Percentiles rank a stretch among this genome's conserved stretches.
Conservation (phyloP, 2,888 invertebrate genomes). For the Cosmia pyralina region DNA sequence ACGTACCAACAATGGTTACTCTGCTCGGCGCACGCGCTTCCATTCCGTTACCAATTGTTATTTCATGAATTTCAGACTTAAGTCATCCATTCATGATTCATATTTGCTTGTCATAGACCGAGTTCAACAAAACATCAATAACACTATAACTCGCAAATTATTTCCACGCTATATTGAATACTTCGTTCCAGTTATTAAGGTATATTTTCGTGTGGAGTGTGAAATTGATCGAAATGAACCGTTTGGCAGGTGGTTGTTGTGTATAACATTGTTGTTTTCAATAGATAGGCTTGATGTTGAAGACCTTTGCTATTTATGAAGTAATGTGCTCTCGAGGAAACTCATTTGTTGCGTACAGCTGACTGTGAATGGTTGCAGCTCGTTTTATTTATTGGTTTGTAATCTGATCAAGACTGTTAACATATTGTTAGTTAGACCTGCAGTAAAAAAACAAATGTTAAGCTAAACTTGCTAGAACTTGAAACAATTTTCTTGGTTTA, state of each 20-base stretch:
- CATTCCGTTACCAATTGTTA: constrained; percentile 47
- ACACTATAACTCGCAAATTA: constrained; percentile 52
- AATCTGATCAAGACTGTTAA: constrained; percentile 26
- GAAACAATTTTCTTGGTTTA: background rate
- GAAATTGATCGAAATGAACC: constrained; percentile 58
- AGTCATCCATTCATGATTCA: background rate
- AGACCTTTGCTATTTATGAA: constrained; percentile 61
- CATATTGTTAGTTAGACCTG: background rate
- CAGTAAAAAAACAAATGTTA: constrained; percentile 5
- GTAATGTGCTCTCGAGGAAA: constrained; percentile 38
- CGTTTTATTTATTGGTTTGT: constrained; percentile 19
- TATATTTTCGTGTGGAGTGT: constrained; percentile 42
- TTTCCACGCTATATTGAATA: constrained; percentile 47
- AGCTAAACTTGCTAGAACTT: too few species aligned
- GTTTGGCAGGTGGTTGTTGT: constrained; percentile 64
- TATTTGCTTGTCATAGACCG: constrained; percentile 18
- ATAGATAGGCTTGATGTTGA: constrained; percentile 52
- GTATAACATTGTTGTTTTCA: constrained; percentile 59
- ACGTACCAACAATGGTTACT: constrained; percentile 47
- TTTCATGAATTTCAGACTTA: constrained; percentile 34
- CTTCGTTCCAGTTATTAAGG: constrained; percentile 39
- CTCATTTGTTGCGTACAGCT: constrained; percentile 37
- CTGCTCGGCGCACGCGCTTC: constrained; percentile 49
- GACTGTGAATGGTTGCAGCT: constrained; percentile 13
- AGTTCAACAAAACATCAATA: constrained; percentile 47